Percentiles rank a stretch among this genome's conserved stretches.
Evolutionary conservation across 2,113 vertebrate species (phyloP).

Genomic region (Octodon degus): DNA sequence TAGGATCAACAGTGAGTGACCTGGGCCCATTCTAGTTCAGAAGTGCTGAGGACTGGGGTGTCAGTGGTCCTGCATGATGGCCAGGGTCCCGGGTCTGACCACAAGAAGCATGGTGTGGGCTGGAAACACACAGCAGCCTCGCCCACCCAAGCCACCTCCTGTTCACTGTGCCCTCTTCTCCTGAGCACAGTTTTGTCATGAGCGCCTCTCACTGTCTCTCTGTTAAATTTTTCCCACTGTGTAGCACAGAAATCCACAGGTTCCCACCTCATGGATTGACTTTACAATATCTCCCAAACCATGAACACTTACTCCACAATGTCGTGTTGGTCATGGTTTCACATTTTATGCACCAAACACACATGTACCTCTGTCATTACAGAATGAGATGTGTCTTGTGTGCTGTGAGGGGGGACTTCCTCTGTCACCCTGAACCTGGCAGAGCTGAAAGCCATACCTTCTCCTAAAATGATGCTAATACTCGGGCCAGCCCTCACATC

Average conservation of each 20-base stretch:
- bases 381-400: background rate
- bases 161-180: background rate
- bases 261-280: fast-evolving
- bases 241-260: fast-evolving
- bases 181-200: background rate
- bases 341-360: background rate
- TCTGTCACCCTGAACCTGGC: background rate
- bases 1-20: background rate
- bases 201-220: background rate
- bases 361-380: background rate
- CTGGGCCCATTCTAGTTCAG: background rate
- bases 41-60: background rate
- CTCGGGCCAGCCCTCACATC: too few relatives aligned
- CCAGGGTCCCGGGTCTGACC: background rate
- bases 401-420: background rate
- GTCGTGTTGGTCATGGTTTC: background rate
- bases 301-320: too few relatives aligned
- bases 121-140: background rate
- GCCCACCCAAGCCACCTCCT: background rate
- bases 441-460: background rate
- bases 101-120: background rate
- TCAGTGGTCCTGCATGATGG: background rate
- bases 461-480: background rate
- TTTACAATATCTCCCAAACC: too few relatives aligned
- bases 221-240: too few relatives aligned